A percentile compares a stretch with the other conserved stretches of the same genome.
These are phyloP conservation scores for Sebastes schlegelii DNA, from an alignment of 2,113 vertebrate genomes.

Conservation along the genomic window DNA sequence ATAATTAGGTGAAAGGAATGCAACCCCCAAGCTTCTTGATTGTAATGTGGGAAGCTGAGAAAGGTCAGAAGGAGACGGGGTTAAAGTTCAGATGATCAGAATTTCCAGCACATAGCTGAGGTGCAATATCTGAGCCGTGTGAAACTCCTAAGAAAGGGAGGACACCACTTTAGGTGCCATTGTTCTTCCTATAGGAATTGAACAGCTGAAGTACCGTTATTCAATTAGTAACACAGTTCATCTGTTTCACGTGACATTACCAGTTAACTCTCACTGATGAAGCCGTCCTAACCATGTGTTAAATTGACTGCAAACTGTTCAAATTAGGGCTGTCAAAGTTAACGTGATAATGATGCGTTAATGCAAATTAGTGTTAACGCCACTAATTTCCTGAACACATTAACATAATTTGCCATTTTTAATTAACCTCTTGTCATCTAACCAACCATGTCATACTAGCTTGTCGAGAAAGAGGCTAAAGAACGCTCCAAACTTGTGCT, in stretches of 20 bases:
- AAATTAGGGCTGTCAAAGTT: too few species aligned
- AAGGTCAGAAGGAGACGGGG: constrained; percentile 2
- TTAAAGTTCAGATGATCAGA: constrained; percentile 17
- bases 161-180: background rate
- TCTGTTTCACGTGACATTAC: background rate
- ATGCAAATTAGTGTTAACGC: too few species aligned
- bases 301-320: too few species aligned
- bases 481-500: too few species aligned
- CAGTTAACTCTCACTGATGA: background rate
- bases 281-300: background rate
- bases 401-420: too few species aligned
- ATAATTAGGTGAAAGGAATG: constrained; percentile 15
- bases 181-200: background rate
- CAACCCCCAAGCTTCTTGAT: too few species aligned
- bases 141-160: background rate
- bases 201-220: too few species aligned
- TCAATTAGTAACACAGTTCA: background rate
- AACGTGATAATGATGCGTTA: too few species aligned
- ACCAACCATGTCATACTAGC: too few species aligned
- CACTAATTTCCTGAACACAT: too few species aligned
- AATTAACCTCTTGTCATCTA: too few species aligned
- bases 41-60: background rate
- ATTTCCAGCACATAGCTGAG: background rate
- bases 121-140: background rate
- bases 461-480: too few species aligned